Evolutionary conservation across 2,888 invertebrate species (phyloP), one percentile per base, ranked within the genome.

Genomic region (Microctonus aethiopoides): DNA sequence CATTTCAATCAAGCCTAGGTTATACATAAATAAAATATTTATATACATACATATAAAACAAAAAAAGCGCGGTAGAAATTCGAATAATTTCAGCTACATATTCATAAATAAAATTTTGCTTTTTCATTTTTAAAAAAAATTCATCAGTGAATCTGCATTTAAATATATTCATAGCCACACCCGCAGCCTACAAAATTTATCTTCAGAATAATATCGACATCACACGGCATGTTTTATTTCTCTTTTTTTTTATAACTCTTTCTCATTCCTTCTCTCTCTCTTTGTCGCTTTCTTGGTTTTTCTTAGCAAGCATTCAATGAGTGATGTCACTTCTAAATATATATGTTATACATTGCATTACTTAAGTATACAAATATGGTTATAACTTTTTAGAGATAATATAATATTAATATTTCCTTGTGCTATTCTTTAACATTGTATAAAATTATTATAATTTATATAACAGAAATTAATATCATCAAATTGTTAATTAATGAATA

Each of bases 311-410:
- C 46, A 22, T 61, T 65, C 67, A 72, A 67, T 67, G 70, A 61
- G 51, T 72, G 72, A 72, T 68, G 72, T 72, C 72, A 72, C 63
- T 57, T 65, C 72, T 72, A 68, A 70, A 72, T 72, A 64, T 72
- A 71, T 34, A 66, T 24, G n/a, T 26, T 32, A 59, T 10, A 67
- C 16, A 13, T 6, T 34, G n/a, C 16, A 29, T 24, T 26, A 26
- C 11, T 11, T 39, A 22, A 26, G 36, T 10, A 20, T 29, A 71
- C 65, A 64, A 64, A 71, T 69, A 69, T 73, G 67, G 67, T 65
- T 57, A 63, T 62, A 52, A 56, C 7, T 51, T 29, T 32, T 46
- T 1, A 13, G 32, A 64, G n/a, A n/a, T n/a, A n/a, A n/a, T n/a
- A n/a, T n/a, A n/a, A n/a, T n/a, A n/a, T n/a, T n/a, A n/a, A n/a